These are phyloP conservation scores for Blastomussa wellsi DNA, from an alignment of 92 coral and sea anemone species.

Conservation along the genomic window DNA sequence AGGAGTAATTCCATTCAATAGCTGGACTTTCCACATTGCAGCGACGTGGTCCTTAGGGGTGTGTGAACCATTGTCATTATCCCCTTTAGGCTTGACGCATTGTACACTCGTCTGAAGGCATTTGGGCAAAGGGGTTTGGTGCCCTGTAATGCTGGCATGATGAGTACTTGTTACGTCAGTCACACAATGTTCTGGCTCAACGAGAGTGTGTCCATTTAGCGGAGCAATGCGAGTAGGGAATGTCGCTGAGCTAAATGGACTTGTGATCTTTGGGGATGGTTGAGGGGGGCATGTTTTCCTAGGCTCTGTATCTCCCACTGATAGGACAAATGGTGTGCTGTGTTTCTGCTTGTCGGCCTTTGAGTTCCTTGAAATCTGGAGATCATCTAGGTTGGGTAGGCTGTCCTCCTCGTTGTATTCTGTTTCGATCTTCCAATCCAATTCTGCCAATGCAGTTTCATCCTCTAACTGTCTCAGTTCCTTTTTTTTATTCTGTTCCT, in stretches of 20 bases:
- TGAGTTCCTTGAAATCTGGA: not conserved
- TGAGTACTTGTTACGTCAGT: not conserved
- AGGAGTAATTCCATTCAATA: constrained; percentile 43
- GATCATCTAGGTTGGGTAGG: not conserved
- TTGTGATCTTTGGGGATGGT: not conserved
- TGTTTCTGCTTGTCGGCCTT: not conserved
- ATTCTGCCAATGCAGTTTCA: constrained; percentile 47
- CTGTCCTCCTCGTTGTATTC: constrained; percentile 32
- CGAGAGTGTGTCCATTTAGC: not conserved
- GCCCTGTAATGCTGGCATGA: too few relatives aligned
- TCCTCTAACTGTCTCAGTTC: constrained; percentile 48
- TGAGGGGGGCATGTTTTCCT: not conserved
- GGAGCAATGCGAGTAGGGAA: not conserved
- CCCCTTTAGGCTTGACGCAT: not conserved
- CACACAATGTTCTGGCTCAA: not conserved
- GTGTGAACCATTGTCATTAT: not conserved
- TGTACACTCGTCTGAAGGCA: not conserved
- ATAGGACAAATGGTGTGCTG: not conserved
- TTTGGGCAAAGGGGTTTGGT: not conserved
- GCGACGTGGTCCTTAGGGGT: constrained; percentile 46
- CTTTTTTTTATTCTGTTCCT: constrained; percentile 34
- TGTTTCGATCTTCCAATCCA: constrained; percentile 49
- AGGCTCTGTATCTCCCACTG: not conserved
- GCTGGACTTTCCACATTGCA: constrained; percentile 53
- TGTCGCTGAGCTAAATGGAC: not conserved